Percentiles rank a stretch among this genome's conserved stretches.
Conservation (phyloP, 2,888 invertebrate species). For the Caradrina kadenii region DNA sequence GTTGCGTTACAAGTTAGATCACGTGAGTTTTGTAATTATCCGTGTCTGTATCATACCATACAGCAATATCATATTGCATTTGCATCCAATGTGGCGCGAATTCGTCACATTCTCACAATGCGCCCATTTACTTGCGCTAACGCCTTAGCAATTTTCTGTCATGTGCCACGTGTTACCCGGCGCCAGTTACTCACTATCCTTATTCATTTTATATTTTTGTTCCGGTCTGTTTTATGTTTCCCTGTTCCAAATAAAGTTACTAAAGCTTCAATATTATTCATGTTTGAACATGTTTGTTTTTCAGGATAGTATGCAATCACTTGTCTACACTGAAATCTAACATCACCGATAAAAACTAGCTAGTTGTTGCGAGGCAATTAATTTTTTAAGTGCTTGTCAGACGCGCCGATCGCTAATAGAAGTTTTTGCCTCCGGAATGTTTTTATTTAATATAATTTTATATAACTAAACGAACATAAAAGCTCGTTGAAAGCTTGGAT, state of each 20-base stretch:
- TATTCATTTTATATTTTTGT: slow-evolving; percentile 68
- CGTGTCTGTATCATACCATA: slow-evolving; percentile 31
- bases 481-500: slow-evolving; percentile 49
- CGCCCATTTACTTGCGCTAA: slow-evolving; percentile 64
- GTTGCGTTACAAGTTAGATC: slow-evolving; percentile 40
- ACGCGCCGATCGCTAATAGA: slow-evolving; percentile 25
- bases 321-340: slow-evolving; percentile 25
- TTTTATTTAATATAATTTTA: slow-evolving; percentile 31
- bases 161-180: slow-evolving; percentile 66
- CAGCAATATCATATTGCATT: slow-evolving; percentile 58
- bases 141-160: slow-evolving; percentile 79
- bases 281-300: slow-evolving; percentile 15
- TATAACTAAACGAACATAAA: slow-evolving; percentile 37
- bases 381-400: slow-evolving; percentile 37
- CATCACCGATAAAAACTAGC: slow-evolving; percentile 30
- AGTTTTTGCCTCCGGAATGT: slow-evolving; percentile 24
- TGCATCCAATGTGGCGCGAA: slow-evolving; percentile 58
- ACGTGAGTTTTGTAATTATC: slow-evolving; percentile 35
- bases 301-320: slow-evolving; percentile 12
- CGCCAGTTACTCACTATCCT: slow-evolving; percentile 72
- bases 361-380: slow-evolving; percentile 27
- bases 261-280: slow-evolving; percentile 23
- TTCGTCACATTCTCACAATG: slow-evolving; percentile 63
- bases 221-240: slow-evolving; percentile 44
- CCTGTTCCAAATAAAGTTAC: slow-evolving; percentile 34